Conservation (phyloP, 1,140 invertebrate species). For the Drosophila persimilis region DNA sequence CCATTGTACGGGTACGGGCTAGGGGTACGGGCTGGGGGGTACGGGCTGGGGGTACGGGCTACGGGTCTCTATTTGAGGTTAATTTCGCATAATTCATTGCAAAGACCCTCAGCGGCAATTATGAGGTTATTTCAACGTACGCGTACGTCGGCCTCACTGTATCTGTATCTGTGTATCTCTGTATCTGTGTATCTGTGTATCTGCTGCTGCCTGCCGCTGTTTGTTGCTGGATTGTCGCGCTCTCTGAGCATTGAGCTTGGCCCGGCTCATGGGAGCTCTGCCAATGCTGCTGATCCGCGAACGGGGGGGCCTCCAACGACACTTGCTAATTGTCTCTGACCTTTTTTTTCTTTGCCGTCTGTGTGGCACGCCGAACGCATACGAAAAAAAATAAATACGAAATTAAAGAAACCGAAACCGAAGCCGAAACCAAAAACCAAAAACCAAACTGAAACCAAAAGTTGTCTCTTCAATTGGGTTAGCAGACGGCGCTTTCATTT, state of each 20-base stretch:
- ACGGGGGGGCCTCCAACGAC: slow-evolving; percentile 47
- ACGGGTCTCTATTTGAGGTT: slow-evolving; percentile 59
- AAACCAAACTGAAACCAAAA: slow-evolving; percentile 40
- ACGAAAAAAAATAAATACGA: slow-evolving; percentile 24
- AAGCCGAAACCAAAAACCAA: slow-evolving; percentile 24
- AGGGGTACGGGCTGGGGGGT: not conserved
- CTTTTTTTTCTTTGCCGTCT: slow-evolving; percentile 60
- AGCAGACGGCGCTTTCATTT: slow-evolving; percentile 70
- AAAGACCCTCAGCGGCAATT: slow-evolving; percentile 80
- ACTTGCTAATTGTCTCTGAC: slow-evolving; percentile 79
- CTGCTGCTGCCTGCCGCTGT: slow-evolving; percentile 10
- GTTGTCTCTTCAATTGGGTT: slow-evolving; percentile 63
- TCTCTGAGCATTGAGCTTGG: slow-evolving; percentile 68
- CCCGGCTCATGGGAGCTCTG: slow-evolving; percentile 52
- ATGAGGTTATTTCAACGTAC: slow-evolving; percentile 73
- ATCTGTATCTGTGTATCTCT: not conserved
- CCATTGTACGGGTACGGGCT: slow-evolving; percentile 33
- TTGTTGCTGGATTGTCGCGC: slow-evolving; percentile 52
- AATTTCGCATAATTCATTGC: slow-evolving; percentile 82
- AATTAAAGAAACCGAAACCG: slow-evolving; percentile 17
- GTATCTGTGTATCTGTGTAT: slow-evolving; percentile 31
- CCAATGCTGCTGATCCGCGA: slow-evolving; percentile 29
- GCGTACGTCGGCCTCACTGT: not conserved
- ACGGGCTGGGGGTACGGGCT: not conserved
- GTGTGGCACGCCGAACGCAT: slow-evolving; percentile 63